A percentile compares a stretch with the other conserved stretches of the same genome.
These are phyloP conservation scores for Heliconius sara DNA, from an alignment of 2,888 invertebrate species.

Conservation along the genomic window DNA sequence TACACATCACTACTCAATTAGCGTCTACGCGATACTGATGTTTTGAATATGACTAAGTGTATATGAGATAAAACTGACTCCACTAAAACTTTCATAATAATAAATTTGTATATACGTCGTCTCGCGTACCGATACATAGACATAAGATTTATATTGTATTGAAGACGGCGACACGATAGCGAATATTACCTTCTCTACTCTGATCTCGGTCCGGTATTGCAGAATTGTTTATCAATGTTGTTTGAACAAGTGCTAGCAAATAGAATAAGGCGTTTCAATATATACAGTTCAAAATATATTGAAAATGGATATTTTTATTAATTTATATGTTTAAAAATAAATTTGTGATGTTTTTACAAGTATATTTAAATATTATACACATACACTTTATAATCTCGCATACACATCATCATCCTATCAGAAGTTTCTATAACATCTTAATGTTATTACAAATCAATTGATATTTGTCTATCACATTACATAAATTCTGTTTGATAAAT, in stretches of 20 bases:
- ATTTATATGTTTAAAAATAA: neutral
- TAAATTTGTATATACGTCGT: conserved; percentile 43
- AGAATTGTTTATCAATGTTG: conserved; percentile 44
- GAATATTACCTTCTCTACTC: conserved; percentile 35
- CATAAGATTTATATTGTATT: conserved; percentile 19
- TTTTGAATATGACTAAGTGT: conserved; percentile 65
- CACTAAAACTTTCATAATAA: conserved; percentile 63
- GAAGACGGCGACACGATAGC: conserved; percentile 24
- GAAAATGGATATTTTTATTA: neutral
- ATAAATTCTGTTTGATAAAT: neutral
- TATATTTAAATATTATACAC: neutral
- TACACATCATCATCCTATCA: neutral
- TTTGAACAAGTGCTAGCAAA: conserved; percentile 59
- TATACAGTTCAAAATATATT: conserved; percentile 51
- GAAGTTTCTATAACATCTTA: neutral
- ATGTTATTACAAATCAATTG: neutral
- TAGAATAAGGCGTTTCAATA: conserved; percentile 56
- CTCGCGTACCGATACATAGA: conserved; percentile 33
- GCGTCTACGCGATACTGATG: conserved; percentile 70
- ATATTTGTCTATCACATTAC: too few relatives aligned
- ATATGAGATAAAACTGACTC: conserved; percentile 69
- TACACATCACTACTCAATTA: conserved; percentile 64
- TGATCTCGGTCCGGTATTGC: conserved; percentile 25
- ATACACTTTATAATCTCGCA: neutral
- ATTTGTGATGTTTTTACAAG: neutral